Conservation (phyloP, 2,113 vertebrate species). For the Desmodus rotundus region DNA sequence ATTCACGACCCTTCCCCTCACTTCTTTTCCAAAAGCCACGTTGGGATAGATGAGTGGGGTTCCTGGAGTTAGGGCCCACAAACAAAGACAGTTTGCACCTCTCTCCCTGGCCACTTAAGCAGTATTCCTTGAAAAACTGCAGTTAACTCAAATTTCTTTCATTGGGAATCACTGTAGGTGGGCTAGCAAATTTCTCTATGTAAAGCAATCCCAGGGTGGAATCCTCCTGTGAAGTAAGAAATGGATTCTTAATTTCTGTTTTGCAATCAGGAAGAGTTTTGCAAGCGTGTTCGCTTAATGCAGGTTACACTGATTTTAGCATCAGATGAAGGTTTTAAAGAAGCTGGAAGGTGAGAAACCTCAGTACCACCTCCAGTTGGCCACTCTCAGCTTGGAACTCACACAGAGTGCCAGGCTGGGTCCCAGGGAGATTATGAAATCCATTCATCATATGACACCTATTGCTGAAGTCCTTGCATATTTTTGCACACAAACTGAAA, state of each 20-base stretch:
- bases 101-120: not conserved
- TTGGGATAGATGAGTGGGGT: not conserved
- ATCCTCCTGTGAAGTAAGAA: not conserved
- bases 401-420: not conserved
- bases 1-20: not conserved
- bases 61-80: not conserved
- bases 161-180: not conserved
- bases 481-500: conserved; percentile 27
- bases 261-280: not conserved
- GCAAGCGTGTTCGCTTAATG: not conserved
- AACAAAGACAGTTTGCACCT: not conserved
- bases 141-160: not conserved
- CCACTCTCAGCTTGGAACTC: not conserved
- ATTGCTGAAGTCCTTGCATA: not conserved
- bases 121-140: not conserved
- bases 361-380: not conserved
- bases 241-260: conserved; percentile 20
- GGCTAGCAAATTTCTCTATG: not conserved
- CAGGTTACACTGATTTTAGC: not conserved
- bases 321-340: not conserved
- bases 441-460: not conserved
- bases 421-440: not conserved
- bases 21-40: not conserved
- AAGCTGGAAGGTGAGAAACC: not conserved
- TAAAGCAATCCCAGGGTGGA: conserved; percentile 18